Percentiles rank a stretch among this genome's conserved stretches.
Evolutionary conservation across 1,140 invertebrate genomes (phyloP).

Genomic region (Lepidotrigona ventralis): DNA sequence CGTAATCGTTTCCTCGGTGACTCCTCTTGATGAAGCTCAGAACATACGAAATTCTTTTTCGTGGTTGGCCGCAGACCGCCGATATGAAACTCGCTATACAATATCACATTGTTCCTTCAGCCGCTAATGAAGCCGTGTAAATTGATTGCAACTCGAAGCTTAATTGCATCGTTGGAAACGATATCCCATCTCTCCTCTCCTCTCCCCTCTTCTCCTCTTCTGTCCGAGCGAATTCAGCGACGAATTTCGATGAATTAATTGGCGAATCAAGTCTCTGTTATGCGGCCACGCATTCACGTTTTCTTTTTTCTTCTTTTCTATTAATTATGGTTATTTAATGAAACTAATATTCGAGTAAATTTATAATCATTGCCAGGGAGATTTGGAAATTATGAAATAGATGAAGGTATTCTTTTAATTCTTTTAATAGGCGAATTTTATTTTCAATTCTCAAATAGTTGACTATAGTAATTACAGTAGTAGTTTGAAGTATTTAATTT

Average conservation of each 20-base stretch:
- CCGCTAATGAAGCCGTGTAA: slow-evolving; percentile 29
- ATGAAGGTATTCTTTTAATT: not conserved
- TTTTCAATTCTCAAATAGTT: too few relatives aligned
- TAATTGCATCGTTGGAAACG: slow-evolving; percentile 33
- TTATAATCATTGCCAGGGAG: not conserved
- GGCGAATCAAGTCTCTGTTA: not conserved
- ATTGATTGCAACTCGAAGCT: slow-evolving; percentile 31
- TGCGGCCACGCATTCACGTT: not conserved
- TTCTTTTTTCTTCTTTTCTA: not conserved
- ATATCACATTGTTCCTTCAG: slow-evolving; percentile 19
- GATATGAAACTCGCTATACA: slow-evolving; percentile 3
- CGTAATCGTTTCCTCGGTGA: slow-evolving; percentile 8
- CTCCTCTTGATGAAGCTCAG: not conserved
- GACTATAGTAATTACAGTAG: too few relatives aligned
- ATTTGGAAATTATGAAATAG: not conserved
- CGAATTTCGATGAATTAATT: slow-evolving; percentile 24
- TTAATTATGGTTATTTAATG: not conserved
- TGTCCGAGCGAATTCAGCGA: not conserved
- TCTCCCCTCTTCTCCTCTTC: too few relatives aligned
- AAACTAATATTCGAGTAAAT: not conserved
- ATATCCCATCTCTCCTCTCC: not conserved
- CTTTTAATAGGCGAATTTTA: too few relatives aligned
- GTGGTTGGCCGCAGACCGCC: too few relatives aligned
- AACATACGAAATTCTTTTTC: slow-evolving; percentile 17
- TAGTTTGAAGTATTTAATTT: too few relatives aligned